Evolutionary conservation across 2,888 invertebrate species (phyloP).

Genomic region (Pachymerium ferrugineum): DNA sequence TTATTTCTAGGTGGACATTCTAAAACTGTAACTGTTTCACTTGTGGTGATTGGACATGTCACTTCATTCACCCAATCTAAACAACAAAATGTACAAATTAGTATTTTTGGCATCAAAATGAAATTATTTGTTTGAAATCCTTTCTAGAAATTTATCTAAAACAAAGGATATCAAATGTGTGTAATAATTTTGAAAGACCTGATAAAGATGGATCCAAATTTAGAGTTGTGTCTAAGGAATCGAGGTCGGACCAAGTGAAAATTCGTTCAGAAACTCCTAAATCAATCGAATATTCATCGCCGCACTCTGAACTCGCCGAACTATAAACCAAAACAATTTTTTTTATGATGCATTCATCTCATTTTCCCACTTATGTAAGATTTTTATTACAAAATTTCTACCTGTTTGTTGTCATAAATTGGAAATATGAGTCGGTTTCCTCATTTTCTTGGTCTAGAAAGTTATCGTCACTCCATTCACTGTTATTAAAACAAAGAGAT

Average conservation of each 20-base stretch:
- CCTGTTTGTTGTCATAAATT: no score
- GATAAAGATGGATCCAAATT: neutral
- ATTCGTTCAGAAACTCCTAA: neutral
- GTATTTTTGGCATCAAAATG: neutral
- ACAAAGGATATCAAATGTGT: neutral
- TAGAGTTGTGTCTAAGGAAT: neutral
- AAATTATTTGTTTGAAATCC: neutral
- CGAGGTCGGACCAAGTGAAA: neutral
- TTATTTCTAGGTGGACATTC: neutral
- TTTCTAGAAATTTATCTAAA: neutral
- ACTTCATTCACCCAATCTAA: constrained; percentile 10
- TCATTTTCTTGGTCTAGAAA: no score
- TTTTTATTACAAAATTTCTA: no score
- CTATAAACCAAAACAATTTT: neutral
- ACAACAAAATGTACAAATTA: neutral
- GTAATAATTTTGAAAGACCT: no score
- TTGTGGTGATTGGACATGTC: neutral
- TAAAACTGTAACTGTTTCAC: neutral
- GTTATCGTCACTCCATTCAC: no score
- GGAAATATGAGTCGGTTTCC: no score
- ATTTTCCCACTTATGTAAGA: no score
- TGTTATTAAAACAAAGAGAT: no score
- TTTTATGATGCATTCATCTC: no score
- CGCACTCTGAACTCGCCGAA: neutral
- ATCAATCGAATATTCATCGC: neutral